Evolutionary conservation across 2,888 invertebrate genomes (phyloP).

Genomic region (Sesamia inferens): DNA sequence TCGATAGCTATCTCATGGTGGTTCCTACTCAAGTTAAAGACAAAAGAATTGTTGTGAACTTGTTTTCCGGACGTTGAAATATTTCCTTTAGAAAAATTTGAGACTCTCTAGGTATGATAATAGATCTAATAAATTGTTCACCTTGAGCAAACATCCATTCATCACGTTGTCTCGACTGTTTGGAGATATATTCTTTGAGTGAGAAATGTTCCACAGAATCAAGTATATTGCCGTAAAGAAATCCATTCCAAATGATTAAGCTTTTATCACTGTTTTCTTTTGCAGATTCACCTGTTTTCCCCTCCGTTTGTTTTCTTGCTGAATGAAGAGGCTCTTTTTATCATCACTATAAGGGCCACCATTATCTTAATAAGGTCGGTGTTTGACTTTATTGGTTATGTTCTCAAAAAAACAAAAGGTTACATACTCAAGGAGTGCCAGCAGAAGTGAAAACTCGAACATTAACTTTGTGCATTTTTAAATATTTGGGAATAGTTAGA

Average conservation of each 20-base stretch:
- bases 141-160: slow-evolving; percentile 77
- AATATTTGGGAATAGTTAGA: too few species aligned
- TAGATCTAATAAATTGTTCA: slow-evolving; percentile 74
- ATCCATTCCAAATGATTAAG: slow-evolving; percentile 79
- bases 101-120: slow-evolving; percentile 56
- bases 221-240: slow-evolving; percentile 75
- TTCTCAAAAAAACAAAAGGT: neutral
- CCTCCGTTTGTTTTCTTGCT: slow-evolving; percentile 54
- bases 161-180: slow-evolving; percentile 72
- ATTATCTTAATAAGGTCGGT: slow-evolving; percentile 19
- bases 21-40: slow-evolving; percentile 32
- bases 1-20: slow-evolving; percentile 22
- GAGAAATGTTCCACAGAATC: slow-evolving; percentile 74
- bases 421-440: too few species aligned
- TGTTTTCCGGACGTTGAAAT: slow-evolving; percentile 10
- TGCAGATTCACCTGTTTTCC: slow-evolving; percentile 62
- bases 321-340: slow-evolving; percentile 30
- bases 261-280: slow-evolving; percentile 74
- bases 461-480: too few species aligned
- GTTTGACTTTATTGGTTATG: neutral
- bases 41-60: slow-evolving; percentile 43
- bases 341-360: slow-evolving; percentile 28
- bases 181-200: slow-evolving; percentile 70
- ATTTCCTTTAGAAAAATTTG: slow-evolving; percentile 40
- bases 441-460: too few species aligned